Evolutionary conservation across 2,888 invertebrate genomes (phyloP), one percentile per base, ranked within the genome.

Genomic region (Hypomecis atomaria): DNA sequence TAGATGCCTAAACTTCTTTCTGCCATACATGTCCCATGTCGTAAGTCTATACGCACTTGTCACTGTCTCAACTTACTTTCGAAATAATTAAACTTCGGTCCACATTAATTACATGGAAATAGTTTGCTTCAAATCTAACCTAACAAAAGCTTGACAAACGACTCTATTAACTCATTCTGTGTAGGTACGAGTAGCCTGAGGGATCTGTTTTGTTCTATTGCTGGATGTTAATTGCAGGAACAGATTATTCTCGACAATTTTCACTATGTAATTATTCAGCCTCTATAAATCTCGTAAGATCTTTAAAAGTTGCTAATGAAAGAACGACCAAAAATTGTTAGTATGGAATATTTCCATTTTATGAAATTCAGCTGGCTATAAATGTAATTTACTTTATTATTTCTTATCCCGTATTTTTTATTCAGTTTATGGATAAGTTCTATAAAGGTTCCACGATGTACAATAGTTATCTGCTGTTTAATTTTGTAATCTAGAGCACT

Each of bases 11-110:
- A 23, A 23, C 23, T 23, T 23, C 23, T 23, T 3, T 23, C 23
- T 23, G 23, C 23, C 23, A 23, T 23, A 23, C 23, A 23, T 23
- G 43, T 23, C 47, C 33, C 44, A 42, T 50, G 49, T 59, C 37
- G 61, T 57, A 50, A 45, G 54, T 58, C 49, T 44, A 33, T 43
- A 58, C 62, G 63, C 74, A 74, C 73, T 75, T 76, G 70, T 78
- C 76, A 74, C 71, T 73, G 77, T 73, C 78, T 72, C 65, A 62
- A 66, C 60, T 66, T 67, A 72, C 69, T 74, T 78, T 71, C 59
- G 56, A 72, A 74, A 73, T 71, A 73, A 78, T 75, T 75, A 70
- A 66, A 74, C 71, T 77, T 67, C 37, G 66, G 57, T 43, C 42
- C 52, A 61, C 66, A 77, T 79, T 73, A 72, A 77, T 79, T 73